Percentiles rank a stretch among this genome's conserved stretches.
phyloP scores from a whole-genome alignment of 2,113 vertebrate species.

The Callopanchax toddi region DNA sequence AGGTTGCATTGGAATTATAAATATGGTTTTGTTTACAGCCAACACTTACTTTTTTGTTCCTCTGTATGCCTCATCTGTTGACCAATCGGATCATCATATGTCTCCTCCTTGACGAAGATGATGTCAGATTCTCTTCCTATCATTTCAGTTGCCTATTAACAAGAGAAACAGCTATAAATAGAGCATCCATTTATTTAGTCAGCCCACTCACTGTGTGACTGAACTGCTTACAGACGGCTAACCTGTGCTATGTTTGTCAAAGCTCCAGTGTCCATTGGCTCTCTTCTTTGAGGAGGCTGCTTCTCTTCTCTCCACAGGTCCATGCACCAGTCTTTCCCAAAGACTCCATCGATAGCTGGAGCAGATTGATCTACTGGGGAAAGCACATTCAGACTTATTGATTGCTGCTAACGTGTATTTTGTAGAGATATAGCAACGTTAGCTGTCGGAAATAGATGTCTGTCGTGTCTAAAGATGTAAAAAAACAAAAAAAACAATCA shows the following conservation, averaged over 20 bases:
- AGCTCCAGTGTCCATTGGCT: constrained; percentile 30
- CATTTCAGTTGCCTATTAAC: constrained; percentile 66
- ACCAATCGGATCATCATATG: constrained; percentile 71
- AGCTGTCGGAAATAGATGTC: too few relatives aligned
- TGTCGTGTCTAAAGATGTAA: too few relatives aligned
- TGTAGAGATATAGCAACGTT: too few relatives aligned
- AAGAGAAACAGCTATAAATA: constrained; percentile 11
- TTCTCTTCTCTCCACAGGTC: constrained; percentile 79
- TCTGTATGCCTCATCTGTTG: constrained; percentile 61
- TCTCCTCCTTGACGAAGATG: constrained; percentile 80
- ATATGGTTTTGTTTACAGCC: not conserved
- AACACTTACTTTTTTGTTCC: constrained; percentile 60
- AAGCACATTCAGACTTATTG: not conserved
- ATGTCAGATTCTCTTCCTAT: constrained; percentile 74
- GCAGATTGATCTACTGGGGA: constrained; percentile 50
- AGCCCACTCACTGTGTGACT: not conserved
- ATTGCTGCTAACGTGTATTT: not conserved
- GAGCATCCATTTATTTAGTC: not conserved
- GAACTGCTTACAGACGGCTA: not conserved
- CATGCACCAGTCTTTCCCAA: constrained; percentile 83
- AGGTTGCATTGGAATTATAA: not conserved
- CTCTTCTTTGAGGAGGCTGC: constrained; percentile 43
- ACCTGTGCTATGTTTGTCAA: constrained; percentile 62
- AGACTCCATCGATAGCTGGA: constrained; percentile 76
- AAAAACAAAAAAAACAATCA: too few relatives aligned